Evolutionary conservation across 1,140 invertebrate genomes (phyloP).

Genomic region (Aphidius gifuensis): DNA sequence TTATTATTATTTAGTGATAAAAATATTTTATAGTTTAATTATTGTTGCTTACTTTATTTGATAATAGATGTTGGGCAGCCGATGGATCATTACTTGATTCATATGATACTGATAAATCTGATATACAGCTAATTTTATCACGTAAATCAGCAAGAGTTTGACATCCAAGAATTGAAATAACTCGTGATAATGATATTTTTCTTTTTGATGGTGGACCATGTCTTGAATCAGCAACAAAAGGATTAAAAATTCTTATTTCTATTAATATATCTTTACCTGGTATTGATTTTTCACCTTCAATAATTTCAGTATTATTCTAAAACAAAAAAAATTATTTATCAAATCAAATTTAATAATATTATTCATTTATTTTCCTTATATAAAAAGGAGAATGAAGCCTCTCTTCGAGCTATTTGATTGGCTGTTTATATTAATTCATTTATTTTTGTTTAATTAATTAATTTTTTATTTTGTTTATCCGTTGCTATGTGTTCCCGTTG

Average conservation of each 20-base stretch:
- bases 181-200: constrained; percentile 27
- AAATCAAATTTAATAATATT: constrained; percentile 24
- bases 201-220: not conserved
- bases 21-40: not conserved
- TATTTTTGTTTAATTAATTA: no score
- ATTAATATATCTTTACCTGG: constrained; percentile 45
- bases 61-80: constrained; percentile 38
- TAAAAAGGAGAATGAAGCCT: no score
- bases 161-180: constrained; percentile 61
- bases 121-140: constrained; percentile 67
- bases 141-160: constrained; percentile 64
- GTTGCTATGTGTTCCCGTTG: no score
- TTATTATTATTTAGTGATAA: constrained; percentile 17
- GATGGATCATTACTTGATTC: constrained; percentile 64
- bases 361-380: constrained; percentile 24
- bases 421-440: no score
- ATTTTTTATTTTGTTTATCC: no score
- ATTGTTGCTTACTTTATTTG: constrained; percentile 52
- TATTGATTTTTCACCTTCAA: not conserved
- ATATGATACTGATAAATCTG: constrained; percentile 60
- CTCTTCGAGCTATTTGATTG: no score
- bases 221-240: constrained; percentile 36
- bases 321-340: constrained; percentile 1
- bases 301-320: constrained; percentile 22
- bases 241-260: constrained; percentile 51